Percentiles rank a stretch among this genome's conserved stretches.
These are phyloP conservation scores for Panulirus ornatus DNA, from an alignment of 1,140 invertebrate species.

Conservation along the genomic window DNA sequence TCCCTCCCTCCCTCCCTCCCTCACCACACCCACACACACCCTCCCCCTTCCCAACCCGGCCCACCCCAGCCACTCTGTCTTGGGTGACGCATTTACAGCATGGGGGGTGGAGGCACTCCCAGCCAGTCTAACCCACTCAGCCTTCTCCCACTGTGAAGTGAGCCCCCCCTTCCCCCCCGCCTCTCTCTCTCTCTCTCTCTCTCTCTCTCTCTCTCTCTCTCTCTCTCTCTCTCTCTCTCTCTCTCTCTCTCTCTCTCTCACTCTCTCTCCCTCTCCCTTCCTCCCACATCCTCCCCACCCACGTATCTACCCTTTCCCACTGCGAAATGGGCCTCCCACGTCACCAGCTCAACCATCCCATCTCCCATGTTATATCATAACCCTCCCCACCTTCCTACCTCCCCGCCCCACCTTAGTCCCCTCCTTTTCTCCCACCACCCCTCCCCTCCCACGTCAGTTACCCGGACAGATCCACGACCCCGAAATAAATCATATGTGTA, in stretches of 20 bases:
- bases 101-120: too few relatives aligned
- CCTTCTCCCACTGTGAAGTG: too few relatives aligned
- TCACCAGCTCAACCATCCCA: not conserved
- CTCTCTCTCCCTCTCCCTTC: not conserved
- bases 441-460: not conserved
- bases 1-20: too few relatives aligned
- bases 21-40: too few relatives aligned
- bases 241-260: constrained; percentile 29
- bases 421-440: not conserved
- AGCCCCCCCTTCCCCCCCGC: too few relatives aligned
- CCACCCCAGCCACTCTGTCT: too few relatives aligned
- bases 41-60: constrained; percentile 10
- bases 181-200: not conserved
- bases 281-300: not conserved
- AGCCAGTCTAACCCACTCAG: too few relatives aligned
- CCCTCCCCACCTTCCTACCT: not conserved
- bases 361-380: not conserved
- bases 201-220: constrained; percentile 24
- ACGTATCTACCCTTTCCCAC: not conserved
- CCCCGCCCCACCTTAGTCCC: not conserved
- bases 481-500: too few relatives aligned
- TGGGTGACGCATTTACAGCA: too few relatives aligned
- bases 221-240: constrained; percentile 28
- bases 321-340: too few relatives aligned
- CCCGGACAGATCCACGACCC: too few relatives aligned